Base-by-base conservation (phyloP, 2,797 vertebrate species). In the Gallinago nigripennis region DNA sequence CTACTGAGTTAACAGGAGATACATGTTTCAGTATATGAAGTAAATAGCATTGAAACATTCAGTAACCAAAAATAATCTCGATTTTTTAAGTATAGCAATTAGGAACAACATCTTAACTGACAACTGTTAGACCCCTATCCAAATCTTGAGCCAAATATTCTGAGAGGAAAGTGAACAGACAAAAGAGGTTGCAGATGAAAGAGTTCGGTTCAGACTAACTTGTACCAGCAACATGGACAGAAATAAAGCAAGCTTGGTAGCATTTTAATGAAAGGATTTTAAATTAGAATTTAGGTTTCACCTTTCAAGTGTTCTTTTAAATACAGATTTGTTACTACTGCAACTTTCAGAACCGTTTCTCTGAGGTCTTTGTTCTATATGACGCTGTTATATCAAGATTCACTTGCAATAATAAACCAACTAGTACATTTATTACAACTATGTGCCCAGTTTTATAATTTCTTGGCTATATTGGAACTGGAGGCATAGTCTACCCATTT, bases 191-290 rank as follows among this genome's bases (percentile, higher is more conserved):
- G 23, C 27, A 48, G 37, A 39, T 39, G 37, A 39, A 39, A 39
- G 37, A 39, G 8, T 43, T 69, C 33, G 33, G 39, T 58, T 82
- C 33, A 82, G 39, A 64, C 6, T 46, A 69, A 45, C 9, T 57
- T 39, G 3, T 54, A 41, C 11, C 11, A 86, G 4, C 8, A 65
- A 9, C 25, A 60, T 0, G 0, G 18, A 46, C 9, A 43, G 6
- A 86, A 93, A 48, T 64, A 58, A 43, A 66, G 24, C 16, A 5
- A 3, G 19, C 10, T 51, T 25, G n/a, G 5, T 17, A 31, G 10
- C 19, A 54, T 54, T 58, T 63, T 30, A 43, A 82, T 63, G 35
- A 33, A 50, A 30, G 8, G 11, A 27, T 31, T 33, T 82, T 7
- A 27, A 25, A 25, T 82, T 53, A 10, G 76, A 37, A 33, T 27